A percentile compares a stretch with the other conserved stretches of the same genome.
These are phyloP conservation scores for Prionchulus punctatus DNA, from an alignment of 2,888 invertebrate genomes.

Conservation along the genomic window DNA sequence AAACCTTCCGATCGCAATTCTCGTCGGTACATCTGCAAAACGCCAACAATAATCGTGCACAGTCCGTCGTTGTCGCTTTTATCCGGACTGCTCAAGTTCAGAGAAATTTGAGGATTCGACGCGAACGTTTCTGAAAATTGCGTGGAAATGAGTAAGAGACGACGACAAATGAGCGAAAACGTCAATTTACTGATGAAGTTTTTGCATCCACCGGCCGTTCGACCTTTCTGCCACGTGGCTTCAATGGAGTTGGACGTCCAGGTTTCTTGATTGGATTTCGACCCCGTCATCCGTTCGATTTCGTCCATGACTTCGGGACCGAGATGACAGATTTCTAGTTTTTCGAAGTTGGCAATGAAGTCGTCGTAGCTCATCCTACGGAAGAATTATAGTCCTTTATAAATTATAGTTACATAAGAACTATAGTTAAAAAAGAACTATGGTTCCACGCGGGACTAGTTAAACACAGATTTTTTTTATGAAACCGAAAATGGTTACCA, in stretches of 20 bases:
- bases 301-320: conserved; percentile 71
- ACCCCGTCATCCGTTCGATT: conserved; percentile 26
- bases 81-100: conserved; percentile 64
- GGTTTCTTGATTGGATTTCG: conserved; percentile 10
- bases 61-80: conserved; percentile 48
- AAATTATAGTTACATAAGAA: neutral
- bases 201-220: conserved; percentile 88
- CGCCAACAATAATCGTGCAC: conserved; percentile 78
- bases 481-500: conserved; percentile 46
- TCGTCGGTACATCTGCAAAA: conserved; percentile 91
- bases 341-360: conserved; percentile 62
- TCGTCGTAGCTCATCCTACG: conserved; percentile 63
- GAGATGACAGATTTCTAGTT: conserved; percentile 82
- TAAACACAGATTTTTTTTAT: no score
- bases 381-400: neutral
- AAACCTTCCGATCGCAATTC: conserved; percentile 69
- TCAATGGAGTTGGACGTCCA: conserved; percentile 89
- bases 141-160: neutral
- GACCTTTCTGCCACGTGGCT: conserved; percentile 76
- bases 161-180: neutral
- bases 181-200: conserved; percentile 53
- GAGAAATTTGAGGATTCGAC: conserved; percentile 78
- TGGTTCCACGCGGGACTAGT: no score
- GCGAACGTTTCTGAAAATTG: conserved; percentile 62
- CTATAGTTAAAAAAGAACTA: no score